Evolutionary conservation across 1,140 invertebrate species (phyloP), one percentile per base, ranked within the genome.

Genomic region (Euura saliciscinereae): DNA sequence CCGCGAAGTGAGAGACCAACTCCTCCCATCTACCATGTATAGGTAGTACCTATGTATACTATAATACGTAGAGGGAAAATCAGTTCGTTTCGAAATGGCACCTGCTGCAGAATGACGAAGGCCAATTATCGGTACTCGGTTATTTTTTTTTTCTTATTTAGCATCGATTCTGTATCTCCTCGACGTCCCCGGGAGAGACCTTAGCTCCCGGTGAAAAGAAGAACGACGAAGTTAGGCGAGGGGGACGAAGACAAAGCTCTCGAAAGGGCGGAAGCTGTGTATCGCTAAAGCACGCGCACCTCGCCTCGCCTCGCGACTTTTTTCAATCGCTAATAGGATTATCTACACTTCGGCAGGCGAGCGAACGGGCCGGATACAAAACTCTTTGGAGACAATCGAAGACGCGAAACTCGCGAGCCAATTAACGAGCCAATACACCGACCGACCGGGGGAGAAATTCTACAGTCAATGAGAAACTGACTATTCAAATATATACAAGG

Each of bases 361-460:
- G 51, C 13, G 51, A 59, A n/a, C 51, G 8, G 51, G 8, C 6
- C 6, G 8, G 51, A 59, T 59, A 59, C 51, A 59, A 59, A 59
- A 59, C 51, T 59, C 51, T 59, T 59, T 59, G 3, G 51, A 59
- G 51, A 59, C 51, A 59, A 59, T 59, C 51, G 51, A 59, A 59
- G 28, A 28, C 28, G 28, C 28, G 28, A 28, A 28, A 28, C 75
- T 72, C 69, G 10, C 51, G 46, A 73, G 75, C 76, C 78, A 81
- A 81, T 81, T 84, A 80, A 80, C 77, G 77, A 82, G 78, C 81
- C 83, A 81, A 83, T 82, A 84, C 77, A 77, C 69, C 69, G 84
- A 83, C 83, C 78, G 80, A 81, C 80, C 72, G 71, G 70, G 59
- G 45, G 45, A 51, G 73, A 6, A 71, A 69, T 44, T 28, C 28